phyloP scores from a whole-genome alignment of 2,888 invertebrate species.

The Choristoneura rosaceana region DNA sequence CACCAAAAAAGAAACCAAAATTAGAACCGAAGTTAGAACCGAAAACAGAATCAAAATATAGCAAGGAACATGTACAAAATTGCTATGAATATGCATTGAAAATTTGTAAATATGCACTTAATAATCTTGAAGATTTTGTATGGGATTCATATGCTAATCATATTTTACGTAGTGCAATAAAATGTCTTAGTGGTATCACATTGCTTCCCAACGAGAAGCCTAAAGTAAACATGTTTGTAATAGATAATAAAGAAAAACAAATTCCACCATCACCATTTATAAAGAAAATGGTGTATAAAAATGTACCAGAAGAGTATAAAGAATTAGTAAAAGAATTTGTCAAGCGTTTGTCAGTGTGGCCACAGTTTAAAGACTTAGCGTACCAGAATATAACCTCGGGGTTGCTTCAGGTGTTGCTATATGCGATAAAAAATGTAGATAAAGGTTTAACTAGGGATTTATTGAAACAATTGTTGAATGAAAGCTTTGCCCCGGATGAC shows the following conservation, averaged over 20 bases:
- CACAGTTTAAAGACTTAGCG: slow-evolving; percentile 91
- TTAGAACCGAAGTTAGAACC: slow-evolving; percentile 43
- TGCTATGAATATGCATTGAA: slow-evolving; percentile 89
- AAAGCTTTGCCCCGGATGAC: slow-evolving; percentile 85
- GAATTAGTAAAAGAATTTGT: slow-evolving; percentile 88
- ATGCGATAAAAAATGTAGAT: slow-evolving; percentile 86
- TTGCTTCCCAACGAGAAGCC: slow-evolving; percentile 78
- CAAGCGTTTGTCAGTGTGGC: slow-evolving; percentile 88
- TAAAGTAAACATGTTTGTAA: slow-evolving; percentile 70
- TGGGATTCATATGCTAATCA: slow-evolving; percentile 92
- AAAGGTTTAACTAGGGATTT: slow-evolving; percentile 81
- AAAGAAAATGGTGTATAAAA: slow-evolving; percentile 73
- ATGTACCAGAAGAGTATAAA: slow-evolving; percentile 85
- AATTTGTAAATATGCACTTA: slow-evolving; percentile 90
- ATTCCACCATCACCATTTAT: slow-evolving; percentile 73
- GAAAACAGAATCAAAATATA: slow-evolving; percentile 62
- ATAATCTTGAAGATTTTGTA: slow-evolving; percentile 94
- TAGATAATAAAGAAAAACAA: slow-evolving; percentile 60
- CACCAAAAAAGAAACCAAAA: slow-evolving; percentile 65
- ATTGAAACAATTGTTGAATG: slow-evolving; percentile 87
- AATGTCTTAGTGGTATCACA: slow-evolving; percentile 88
- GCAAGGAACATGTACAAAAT: slow-evolving; percentile 76
- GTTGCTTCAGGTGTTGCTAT: slow-evolving; percentile 88
- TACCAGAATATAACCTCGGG: slow-evolving; percentile 89
- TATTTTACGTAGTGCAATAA: slow-evolving; percentile 89